A percentile compares a stretch with the other conserved stretches of the same genome.
These are phyloP conservation scores for Nothocercus nigrocapillus DNA, from an alignment of 2,113 vertebrate species.

Conservation along the genomic window DNA sequence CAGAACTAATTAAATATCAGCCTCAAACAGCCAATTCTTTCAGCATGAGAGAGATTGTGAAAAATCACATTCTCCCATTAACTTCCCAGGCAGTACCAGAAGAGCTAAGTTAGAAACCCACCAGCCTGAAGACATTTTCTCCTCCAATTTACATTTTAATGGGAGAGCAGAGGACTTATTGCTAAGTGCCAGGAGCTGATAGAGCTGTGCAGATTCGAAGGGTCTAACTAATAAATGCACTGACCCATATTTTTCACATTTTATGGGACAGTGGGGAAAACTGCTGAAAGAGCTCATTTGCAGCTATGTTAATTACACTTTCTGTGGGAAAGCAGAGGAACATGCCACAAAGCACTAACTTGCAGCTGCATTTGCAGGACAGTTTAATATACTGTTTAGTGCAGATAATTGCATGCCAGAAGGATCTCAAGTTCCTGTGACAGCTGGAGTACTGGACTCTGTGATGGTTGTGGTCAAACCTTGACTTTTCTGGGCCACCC, in stretches of 20 bases:
- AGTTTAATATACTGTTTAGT: slow-evolving; percentile 19
- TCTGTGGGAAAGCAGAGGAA: slow-evolving; percentile 36
- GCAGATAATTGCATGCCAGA: slow-evolving; percentile 6
- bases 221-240: slow-evolving; percentile 69
- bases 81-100: not conserved
- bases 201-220: slow-evolving; percentile 47
- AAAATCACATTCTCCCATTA: not conserved
- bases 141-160: slow-evolving; percentile 53
- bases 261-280: slow-evolving; percentile 70
- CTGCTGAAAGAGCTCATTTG: slow-evolving; percentile 66
- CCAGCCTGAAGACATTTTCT: slow-evolving; percentile 35
- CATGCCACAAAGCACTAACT: slow-evolving; percentile 4
- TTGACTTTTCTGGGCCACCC: not conserved
- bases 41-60: not conserved
- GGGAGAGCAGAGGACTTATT: slow-evolving; percentile 56
- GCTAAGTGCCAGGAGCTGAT: slow-evolving; percentile 50
- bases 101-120: slow-evolving; percentile 1
- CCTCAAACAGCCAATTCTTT: slow-evolving; percentile 8
- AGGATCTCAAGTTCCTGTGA: not conserved
- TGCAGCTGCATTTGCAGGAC: slow-evolving; percentile 42
- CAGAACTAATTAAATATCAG: slow-evolving; percentile 38
- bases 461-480: not conserved
- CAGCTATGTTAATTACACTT: slow-evolving; percentile 68
- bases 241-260: slow-evolving; percentile 70
- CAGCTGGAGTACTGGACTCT: not conserved